phyloP scores from a whole-genome alignment of 1,140 invertebrate species.

The Bicyclus anynana region DNA sequence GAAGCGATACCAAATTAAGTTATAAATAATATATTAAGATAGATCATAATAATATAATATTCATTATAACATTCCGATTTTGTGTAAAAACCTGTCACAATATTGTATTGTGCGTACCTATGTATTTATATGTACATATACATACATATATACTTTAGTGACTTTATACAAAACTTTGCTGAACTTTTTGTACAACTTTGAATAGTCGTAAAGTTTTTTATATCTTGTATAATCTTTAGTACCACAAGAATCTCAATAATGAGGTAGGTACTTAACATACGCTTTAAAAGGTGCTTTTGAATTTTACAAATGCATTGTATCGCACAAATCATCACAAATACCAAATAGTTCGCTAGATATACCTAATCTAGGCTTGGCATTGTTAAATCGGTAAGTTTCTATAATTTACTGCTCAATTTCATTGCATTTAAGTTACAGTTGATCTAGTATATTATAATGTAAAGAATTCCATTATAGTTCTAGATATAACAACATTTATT shows the following conservation, averaged over 20 bases:
- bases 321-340: background rate
- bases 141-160: background rate
- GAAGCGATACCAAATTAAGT: background rate
- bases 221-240: background rate
- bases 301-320: background rate
- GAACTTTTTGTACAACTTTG: background rate
- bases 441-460: background rate
- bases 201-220: background rate
- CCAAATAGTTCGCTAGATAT: background rate
- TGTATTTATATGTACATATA: no score
- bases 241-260: background rate
- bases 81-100: background rate
- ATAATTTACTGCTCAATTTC: background rate
- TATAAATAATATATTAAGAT: background rate
- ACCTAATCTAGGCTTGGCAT: background rate
- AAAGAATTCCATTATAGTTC: background rate
- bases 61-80: background rate
- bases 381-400: background rate
- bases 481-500: background rate
- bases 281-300: background rate
- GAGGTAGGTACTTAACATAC: background rate
- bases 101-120: background rate
- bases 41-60: no score
- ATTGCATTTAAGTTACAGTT: background rate
- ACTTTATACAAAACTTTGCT: background rate